These are phyloP conservation scores for Cryptotis parvus DNA, from an alignment of 2,113 vertebrate species.

Conservation along the genomic window DNA sequence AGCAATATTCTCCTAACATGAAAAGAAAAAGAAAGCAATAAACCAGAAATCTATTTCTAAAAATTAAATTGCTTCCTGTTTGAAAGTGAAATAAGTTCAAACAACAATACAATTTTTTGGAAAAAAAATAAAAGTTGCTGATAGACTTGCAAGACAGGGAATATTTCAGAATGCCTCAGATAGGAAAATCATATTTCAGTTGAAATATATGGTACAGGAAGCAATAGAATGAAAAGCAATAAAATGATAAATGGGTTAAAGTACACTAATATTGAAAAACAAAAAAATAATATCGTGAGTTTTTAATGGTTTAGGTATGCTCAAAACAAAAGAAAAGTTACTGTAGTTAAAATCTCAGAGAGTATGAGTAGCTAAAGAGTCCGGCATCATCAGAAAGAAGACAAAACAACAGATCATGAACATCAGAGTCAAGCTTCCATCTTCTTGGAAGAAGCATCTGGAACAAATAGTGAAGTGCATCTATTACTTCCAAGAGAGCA, in stretches of 20 bases:
- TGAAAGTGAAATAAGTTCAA: not conserved
- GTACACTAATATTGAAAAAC: not conserved
- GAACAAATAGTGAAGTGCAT: not conserved
- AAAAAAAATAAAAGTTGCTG: not conserved
- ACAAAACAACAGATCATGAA: not conserved
- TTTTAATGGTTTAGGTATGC: not conserved
- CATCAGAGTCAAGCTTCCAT: not conserved
- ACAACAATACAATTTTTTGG: not conserved
- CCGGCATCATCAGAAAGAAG: too few species aligned
- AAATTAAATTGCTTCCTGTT: not conserved
- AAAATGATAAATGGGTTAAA: not conserved
- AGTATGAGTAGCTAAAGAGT: too few species aligned
- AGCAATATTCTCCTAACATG: not conserved
- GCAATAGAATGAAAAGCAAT: not conserved
- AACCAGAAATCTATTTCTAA: not conserved
- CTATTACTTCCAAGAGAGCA: not conserved
- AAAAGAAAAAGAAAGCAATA: not conserved
- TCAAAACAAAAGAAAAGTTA: not conserved
- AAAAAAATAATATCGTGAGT: not conserved
- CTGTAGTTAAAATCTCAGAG: not conserved
- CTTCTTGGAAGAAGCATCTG: too few species aligned
- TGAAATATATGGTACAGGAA: not conserved
- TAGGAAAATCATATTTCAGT: not conserved
- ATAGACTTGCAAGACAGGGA: not conserved
- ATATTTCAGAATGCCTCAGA: not conserved